phyloP scores from a whole-genome alignment of 2,888 invertebrate species.

The Mythimna lalbum region DNA sequence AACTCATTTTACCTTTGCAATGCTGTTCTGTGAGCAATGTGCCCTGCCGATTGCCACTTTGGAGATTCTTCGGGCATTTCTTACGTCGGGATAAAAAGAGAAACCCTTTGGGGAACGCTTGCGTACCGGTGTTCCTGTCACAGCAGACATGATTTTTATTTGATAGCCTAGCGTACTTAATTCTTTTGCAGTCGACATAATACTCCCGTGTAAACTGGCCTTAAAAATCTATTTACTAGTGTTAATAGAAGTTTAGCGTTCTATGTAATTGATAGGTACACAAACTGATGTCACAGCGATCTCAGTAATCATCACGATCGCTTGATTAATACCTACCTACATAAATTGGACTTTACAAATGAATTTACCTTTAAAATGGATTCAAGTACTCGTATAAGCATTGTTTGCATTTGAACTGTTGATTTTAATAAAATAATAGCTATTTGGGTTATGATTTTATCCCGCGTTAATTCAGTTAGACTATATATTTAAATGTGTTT shows the following conservation, averaged over 20 bases:
- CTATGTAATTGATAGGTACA: constrained; percentile 30
- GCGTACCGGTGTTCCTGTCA: too few relatives aligned
- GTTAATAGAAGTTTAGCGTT: constrained; percentile 19
- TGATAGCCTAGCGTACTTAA: neutral
- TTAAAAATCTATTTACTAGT: neutral
- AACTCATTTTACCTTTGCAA: too few relatives aligned
- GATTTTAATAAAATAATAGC: constrained; percentile 14
- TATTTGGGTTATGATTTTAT: neutral
- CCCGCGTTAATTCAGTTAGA: neutral
- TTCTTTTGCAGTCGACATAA: neutral
- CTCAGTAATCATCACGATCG: constrained; percentile 11
- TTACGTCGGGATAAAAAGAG: too few relatives aligned
- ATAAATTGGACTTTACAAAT: neutral
- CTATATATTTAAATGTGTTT: constrained; percentile 7
- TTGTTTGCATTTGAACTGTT: constrained; percentile 10
- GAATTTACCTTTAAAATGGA: constrained; percentile 5
- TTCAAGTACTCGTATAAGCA: neutral
- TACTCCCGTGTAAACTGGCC: neutral
- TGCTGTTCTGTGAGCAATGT: too few relatives aligned
- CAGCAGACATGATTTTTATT: too few relatives aligned
- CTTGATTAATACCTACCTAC: constrained; percentile 10
- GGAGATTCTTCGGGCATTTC: too few relatives aligned
- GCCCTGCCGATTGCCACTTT: too few relatives aligned
- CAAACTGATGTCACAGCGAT: constrained; percentile 22
- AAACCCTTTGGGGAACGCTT: too few relatives aligned